Conservation (phyloP, 2,888 invertebrate genomes). For the Petrolisthes manimaculis region DNA sequence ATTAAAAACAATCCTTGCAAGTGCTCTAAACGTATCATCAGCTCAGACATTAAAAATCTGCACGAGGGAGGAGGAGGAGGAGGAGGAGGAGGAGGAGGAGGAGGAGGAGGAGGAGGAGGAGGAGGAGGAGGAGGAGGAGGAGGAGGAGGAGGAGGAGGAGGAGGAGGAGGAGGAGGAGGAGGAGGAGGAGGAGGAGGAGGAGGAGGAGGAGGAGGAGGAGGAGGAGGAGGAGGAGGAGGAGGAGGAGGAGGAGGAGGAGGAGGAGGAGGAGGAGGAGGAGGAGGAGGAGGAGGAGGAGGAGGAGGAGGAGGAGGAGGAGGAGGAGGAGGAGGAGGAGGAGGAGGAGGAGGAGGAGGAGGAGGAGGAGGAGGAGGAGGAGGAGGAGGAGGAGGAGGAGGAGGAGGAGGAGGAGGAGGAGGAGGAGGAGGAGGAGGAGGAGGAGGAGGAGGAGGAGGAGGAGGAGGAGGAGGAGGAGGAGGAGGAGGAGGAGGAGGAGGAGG, state of each 20-base stretch:
- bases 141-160: neutral
- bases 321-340: neutral
- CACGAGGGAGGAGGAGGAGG: neutral
- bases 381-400: neutral
- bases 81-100: neutral
- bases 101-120: neutral
- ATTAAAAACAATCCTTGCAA: too few relatives aligned
- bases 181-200: neutral
- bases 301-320: neutral
- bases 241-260: neutral
- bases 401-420: neutral
- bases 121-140: neutral
- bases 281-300: neutral
- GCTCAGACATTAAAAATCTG: conserved; percentile 1
- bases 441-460: neutral
- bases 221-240: neutral
- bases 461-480: neutral
- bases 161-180: neutral
- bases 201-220: neutral
- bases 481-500: neutral
- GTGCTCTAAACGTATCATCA: too few relatives aligned
- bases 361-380: neutral
- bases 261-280: neutral
- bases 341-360: neutral
- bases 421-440: neutral